Evolutionary conservation across 2,888 invertebrate genomes (phyloP), one percentile per base, ranked within the genome.

Genomic region (Lochmaea capreae): DNA sequence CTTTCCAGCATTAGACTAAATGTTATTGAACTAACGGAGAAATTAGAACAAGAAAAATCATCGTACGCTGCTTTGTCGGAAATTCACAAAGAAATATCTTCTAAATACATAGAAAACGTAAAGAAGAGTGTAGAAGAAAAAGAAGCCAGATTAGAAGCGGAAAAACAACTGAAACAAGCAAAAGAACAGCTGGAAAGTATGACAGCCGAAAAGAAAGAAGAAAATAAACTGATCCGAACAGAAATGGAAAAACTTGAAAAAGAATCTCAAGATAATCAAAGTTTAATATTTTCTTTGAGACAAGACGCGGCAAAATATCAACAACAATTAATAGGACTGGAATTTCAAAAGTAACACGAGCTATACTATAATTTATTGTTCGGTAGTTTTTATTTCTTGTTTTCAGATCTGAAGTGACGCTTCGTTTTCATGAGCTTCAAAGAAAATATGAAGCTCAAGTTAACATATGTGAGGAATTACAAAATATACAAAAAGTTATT

Each of bases 391-490:
- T 62, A 43, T 61, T 57, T 65, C 16, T 61, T 59, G 71, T 81
- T 79, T 46, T 65, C 4, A 85, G 85, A 67, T 84, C 83, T 46
- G 85, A 85, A 78, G 70, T 82, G 33, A 79, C 81, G n/a, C 65
- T 85, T 26, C 79, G 81, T 59, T 76, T 84, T 39, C 84, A 85
- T 71, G 85, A 85, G 77, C 79, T 79, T 10, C 79, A 83, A 75
- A 80, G 80, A 57, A 83, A 82, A 75, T 79, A 80, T 46, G 81
- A 81, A 76, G 81, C 83, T 2, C 84, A 85, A 77, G 75, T 81
- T 66, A 80, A 71, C 71, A 74, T 85, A 6, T 82, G 79, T 54
- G 75, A 76, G 11, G 79, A 83, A 49, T 73, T 84, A 16, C 79
- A 81, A 75, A 80, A 80, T 61, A 79, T 78, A 0, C 81, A 83